Evolutionary conservation across 2,113 vertebrate species (phyloP).

Genomic region (Fregetta grallaria): DNA sequence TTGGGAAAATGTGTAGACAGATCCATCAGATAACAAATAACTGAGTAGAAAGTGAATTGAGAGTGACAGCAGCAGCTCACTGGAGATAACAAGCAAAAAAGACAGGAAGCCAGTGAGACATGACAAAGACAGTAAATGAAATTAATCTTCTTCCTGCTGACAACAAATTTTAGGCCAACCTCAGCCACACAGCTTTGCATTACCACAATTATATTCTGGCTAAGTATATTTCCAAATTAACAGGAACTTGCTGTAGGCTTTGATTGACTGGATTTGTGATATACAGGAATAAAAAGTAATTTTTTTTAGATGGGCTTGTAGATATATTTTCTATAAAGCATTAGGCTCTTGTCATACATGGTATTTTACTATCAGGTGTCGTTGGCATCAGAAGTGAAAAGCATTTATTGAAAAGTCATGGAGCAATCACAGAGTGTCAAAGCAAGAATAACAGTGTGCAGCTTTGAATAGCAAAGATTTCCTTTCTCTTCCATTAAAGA

Average conservation of each 20-base stretch:
- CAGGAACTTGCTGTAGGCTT: not conserved
- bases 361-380: not conserved
- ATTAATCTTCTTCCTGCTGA: slow-evolving; percentile 74
- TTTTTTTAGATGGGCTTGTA: not conserved
- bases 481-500: not conserved
- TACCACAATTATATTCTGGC: slow-evolving; percentile 29
- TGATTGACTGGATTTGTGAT: not conserved
- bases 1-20: slow-evolving; percentile 43
- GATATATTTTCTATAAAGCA: not conserved
- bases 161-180: slow-evolving; percentile 61
- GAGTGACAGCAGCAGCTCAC: slow-evolving; percentile 69
- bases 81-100: slow-evolving; percentile 67
- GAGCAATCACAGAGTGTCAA: not conserved
- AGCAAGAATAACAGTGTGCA: not conserved
- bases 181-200: slow-evolving; percentile 3
- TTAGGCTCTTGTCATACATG: not conserved
- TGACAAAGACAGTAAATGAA: slow-evolving; percentile 73
- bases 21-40: slow-evolving; percentile 59
- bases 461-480: not conserved
- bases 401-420: not conserved
- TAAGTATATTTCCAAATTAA: slow-evolving; percentile 37
- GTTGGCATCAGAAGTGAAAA: not conserved
- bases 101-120: slow-evolving; percentile 73
- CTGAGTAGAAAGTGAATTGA: slow-evolving; percentile 63
- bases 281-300: not conserved